Evolutionary conservation across 2,888 invertebrate genomes (phyloP).

Genomic region (Microplitis deprimator): DNA sequence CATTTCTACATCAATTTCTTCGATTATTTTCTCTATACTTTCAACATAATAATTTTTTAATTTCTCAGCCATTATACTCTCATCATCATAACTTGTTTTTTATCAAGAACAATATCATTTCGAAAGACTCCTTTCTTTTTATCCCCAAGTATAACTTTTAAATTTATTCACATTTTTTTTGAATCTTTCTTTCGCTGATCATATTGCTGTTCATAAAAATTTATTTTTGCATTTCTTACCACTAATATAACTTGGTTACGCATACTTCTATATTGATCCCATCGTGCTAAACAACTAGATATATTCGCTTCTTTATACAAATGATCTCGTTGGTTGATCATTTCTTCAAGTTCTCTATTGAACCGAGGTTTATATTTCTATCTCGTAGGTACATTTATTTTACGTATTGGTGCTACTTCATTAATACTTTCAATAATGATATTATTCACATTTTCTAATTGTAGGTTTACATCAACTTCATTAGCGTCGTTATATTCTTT

Average conservation of each 20-base stretch:
- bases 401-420: constrained; percentile 7
- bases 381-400: constrained; percentile 19
- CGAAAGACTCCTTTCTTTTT: too few relatives aligned
- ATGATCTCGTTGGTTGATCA: constrained; percentile 17
- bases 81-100: background rate
- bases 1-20: background rate
- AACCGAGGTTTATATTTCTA: constrained; percentile 39
- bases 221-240: too few relatives aligned
- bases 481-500: background rate
- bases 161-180: too few relatives aligned
- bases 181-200: too few relatives aligned
- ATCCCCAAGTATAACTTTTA: too few relatives aligned
- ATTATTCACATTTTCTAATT: background rate
- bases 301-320: constrained; percentile 13
- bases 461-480: background rate
- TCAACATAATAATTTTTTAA: constrained; percentile 24
- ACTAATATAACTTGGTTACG: background rate
- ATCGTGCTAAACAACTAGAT: background rate
- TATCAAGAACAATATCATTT: constrained; percentile 24
- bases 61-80: background rate
- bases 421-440: constrained; percentile 15
- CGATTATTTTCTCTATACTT: constrained; percentile 9
- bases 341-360: background rate
- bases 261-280: constrained; percentile 4
- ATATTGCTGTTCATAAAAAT: background rate